These are phyloP conservation scores for Salvelinus namaycush DNA, from an alignment of 2,113 vertebrate genomes.

Conservation along the genomic window DNA sequence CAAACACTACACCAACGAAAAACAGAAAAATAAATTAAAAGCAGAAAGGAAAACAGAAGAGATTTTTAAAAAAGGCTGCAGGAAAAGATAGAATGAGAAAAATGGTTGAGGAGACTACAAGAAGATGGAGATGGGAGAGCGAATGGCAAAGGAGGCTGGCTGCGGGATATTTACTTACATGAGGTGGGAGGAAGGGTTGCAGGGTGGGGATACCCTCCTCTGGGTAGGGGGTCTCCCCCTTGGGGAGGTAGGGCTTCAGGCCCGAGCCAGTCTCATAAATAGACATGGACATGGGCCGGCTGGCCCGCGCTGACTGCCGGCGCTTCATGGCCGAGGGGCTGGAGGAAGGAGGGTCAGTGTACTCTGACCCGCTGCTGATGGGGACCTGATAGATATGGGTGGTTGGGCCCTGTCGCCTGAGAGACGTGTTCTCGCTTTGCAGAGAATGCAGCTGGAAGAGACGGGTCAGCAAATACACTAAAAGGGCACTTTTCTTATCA, in stretches of 20 bases:
- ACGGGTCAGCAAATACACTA: slow-evolving; percentile 81
- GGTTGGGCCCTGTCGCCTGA: slow-evolving; percentile 92
- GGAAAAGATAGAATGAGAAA: neutral
- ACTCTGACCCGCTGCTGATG: slow-evolving; percentile 76
- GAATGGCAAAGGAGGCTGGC: slow-evolving; percentile 70
- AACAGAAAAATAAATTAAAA: neutral
- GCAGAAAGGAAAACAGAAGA: neutral
- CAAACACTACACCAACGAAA: neutral
- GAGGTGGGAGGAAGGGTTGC: slow-evolving; percentile 88
- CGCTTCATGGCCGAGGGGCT: slow-evolving; percentile 88
- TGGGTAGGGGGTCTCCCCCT: slow-evolving; percentile 86
- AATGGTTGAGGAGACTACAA: slow-evolving; percentile 29
- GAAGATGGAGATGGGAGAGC: slow-evolving; percentile 37
- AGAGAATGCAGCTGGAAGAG: slow-evolving; percentile 97
- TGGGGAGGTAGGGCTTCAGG: slow-evolving; percentile 92
- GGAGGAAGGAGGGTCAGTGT: slow-evolving; percentile 78
- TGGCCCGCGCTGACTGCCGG: slow-evolving; percentile 86
- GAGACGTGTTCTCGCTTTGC: slow-evolving; percentile 93
- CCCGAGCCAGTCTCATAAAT: slow-evolving; percentile 99
- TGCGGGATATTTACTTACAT: slow-evolving; percentile 87
- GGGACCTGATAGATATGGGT: slow-evolving; percentile 85
- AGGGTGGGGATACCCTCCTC: slow-evolving; percentile 87
- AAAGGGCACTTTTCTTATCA: slow-evolving; percentile 53
- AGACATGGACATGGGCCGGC: slow-evolving; percentile 97
- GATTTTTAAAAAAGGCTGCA: neutral